Percentiles rank a stretch among this genome's conserved stretches.
phyloP scores from a whole-genome alignment of 1,140 invertebrate species.

The Schlechtendalia chinensis region DNA sequence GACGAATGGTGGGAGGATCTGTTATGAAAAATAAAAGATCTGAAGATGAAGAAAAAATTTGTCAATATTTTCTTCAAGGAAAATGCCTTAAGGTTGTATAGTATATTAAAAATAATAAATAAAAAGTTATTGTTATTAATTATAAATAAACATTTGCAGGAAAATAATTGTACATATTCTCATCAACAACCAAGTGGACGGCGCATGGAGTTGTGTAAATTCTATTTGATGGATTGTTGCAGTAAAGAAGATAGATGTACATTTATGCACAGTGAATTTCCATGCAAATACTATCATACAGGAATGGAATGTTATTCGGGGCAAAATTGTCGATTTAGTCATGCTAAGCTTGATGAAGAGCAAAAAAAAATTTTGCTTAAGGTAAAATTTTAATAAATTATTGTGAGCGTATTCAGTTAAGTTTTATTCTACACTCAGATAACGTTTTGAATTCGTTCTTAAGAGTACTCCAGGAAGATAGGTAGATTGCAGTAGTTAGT shows the following conservation, averaged over 20 bases:
- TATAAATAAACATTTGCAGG: slow-evolving; percentile 56
- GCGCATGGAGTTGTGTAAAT: slow-evolving; percentile 94
- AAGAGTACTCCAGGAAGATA: too few species aligned
- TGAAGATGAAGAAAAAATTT: slow-evolving; percentile 46
- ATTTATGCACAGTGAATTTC: slow-evolving; percentile 96
- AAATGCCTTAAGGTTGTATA: slow-evolving; percentile 43
- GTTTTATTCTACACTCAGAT: too few species aligned
- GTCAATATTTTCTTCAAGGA: slow-evolving; percentile 48
- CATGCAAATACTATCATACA: slow-evolving; percentile 95
- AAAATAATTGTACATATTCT: slow-evolving; percentile 79
- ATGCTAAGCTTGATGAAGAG: slow-evolving; percentile 75
- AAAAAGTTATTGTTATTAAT: slow-evolving; percentile 27
- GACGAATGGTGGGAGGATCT: neutral
- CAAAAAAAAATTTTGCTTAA: slow-evolving; percentile 68
- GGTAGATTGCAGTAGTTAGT: too few species aligned
- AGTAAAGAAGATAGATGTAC: slow-evolving; percentile 92
- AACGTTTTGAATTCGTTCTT: too few species aligned
- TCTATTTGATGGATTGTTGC: slow-evolving; percentile 93
- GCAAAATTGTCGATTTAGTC: slow-evolving; percentile 91
- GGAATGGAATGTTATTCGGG: slow-evolving; percentile 78
- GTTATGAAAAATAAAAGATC: slow-evolving; percentile 28
- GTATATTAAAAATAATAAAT: neutral
- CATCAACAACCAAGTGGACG: slow-evolving; percentile 78
- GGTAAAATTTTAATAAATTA: slow-evolving; percentile 56
- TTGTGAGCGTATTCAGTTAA: too few species aligned